These are phyloP conservation scores for Drosophila villosipedis DNA, from an alignment of 2,888 invertebrate genomes.

Conservation along the genomic window DNA sequence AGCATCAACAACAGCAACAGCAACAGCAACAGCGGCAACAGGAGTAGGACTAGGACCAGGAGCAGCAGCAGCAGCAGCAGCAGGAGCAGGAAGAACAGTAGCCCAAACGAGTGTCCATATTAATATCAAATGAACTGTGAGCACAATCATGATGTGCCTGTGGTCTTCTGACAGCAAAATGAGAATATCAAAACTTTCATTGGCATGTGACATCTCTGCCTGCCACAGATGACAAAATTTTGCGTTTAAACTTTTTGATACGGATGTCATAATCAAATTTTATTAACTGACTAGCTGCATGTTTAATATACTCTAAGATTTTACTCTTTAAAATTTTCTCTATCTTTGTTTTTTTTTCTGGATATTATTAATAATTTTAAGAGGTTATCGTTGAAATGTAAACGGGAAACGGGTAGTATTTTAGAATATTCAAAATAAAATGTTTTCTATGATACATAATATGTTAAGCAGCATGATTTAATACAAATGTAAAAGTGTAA, in stretches of 20 bases:
- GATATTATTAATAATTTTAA: not conserved
- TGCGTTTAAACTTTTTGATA: constrained; percentile 15
- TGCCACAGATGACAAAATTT: constrained; percentile 16
- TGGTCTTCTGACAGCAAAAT: constrained; percentile 39
- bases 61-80: not conserved
- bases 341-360: not conserved
- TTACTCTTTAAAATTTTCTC: not conserved
- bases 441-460: too few species aligned
- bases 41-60: constrained; percentile 1
- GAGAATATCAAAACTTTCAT: constrained; percentile 53
- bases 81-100: constrained; percentile 4
- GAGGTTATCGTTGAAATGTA: not conserved
- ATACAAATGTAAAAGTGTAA: not conserved
- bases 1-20: constrained; percentile 17
- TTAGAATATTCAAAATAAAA: too few species aligned
- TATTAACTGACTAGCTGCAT: constrained; percentile 15
- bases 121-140: constrained; percentile 80
- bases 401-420: too few species aligned
- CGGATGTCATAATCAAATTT: constrained; percentile 27
- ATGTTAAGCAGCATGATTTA: not conserved
- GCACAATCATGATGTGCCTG: constrained; percentile 65
- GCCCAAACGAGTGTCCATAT: constrained; percentile 62
- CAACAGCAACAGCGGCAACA: constrained; percentile 6
- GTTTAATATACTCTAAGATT: not conserved
- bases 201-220: constrained; percentile 30